A percentile compares a stretch with the other conserved stretches of the same genome.
phyloP scores from a whole-genome alignment of 2,797 vertebrate species.

The Macroramphosus scolopax region DNA sequence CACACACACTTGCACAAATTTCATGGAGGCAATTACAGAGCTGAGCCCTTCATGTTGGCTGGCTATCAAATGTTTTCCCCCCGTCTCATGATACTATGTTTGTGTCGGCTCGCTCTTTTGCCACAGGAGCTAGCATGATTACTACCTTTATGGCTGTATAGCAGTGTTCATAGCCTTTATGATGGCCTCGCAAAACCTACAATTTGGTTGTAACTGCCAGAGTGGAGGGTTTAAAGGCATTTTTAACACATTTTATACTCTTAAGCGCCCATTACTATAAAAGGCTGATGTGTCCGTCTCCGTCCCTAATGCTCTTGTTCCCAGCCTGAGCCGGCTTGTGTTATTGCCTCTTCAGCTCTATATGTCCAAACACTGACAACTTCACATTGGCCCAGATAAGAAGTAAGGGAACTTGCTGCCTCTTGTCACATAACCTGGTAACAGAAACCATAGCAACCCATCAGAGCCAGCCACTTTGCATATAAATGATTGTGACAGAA shows the following conservation, averaged over 20 bases:
- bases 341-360: slow-evolving; percentile 21
- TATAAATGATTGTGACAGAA: slow-evolving; percentile 67
- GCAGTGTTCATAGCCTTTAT: slow-evolving; percentile 16
- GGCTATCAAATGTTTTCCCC: slow-evolving; percentile 53
- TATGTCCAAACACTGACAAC: slow-evolving; percentile 23
- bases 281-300: not conserved
- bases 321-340: too few species aligned
- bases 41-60: slow-evolving; percentile 60
- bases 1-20: slow-evolving; percentile 42
- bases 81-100: slow-evolving; percentile 19
- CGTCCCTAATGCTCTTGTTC: not conserved
- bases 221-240: slow-evolving; percentile 1
- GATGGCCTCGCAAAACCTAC: slow-evolving; percentile 9
- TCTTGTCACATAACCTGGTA: slow-evolving; percentile 69
- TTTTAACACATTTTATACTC: slow-evolving; percentile 16
- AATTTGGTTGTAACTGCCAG: slow-evolving; percentile 5
- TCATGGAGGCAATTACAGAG: slow-evolving; percentile 61
- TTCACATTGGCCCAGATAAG: slow-evolving; percentile 43
- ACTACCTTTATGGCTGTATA: slow-evolving; percentile 3
- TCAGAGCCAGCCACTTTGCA: slow-evolving; percentile 63
- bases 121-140: slow-evolving; percentile 14
- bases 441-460: slow-evolving; percentile 71
- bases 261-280: slow-evolving; percentile 3
- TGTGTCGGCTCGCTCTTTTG: slow-evolving; percentile 22
- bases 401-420: slow-evolving; percentile 50